phyloP scores from a whole-genome alignment of 1,140 invertebrate genomes.

The Drosophila asahinai region DNA sequence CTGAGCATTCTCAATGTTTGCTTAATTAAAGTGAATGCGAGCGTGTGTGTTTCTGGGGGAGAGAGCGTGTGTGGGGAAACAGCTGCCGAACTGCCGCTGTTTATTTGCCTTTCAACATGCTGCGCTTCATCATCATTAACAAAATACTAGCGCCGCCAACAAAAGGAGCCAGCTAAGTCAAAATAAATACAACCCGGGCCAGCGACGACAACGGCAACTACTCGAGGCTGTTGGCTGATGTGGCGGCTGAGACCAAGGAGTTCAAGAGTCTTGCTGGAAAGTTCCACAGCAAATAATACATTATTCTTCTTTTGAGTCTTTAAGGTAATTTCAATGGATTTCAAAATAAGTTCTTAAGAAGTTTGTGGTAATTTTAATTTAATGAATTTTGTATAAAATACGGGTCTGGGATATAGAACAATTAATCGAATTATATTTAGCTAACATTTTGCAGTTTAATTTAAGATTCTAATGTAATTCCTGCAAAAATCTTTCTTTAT shows the following conservation, averaged over 20 bases:
- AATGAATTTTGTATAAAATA: too few relatives aligned
- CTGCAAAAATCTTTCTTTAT: background rate
- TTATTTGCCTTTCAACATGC: constrained; percentile 79
- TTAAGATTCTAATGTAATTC: background rate
- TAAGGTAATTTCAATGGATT: background rate
- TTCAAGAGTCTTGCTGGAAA: constrained; percentile 25
- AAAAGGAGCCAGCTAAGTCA: constrained; percentile 61
- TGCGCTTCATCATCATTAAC: constrained; percentile 82
- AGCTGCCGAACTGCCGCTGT: constrained; percentile 46
- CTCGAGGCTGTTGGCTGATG: constrained; percentile 40
- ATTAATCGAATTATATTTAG: too few relatives aligned
- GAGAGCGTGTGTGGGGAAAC: constrained; percentile 19
- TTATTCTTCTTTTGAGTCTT: background rate
- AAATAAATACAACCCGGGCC: constrained; percentile 67
- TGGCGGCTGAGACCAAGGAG: constrained; percentile 16
- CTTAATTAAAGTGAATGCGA: constrained; percentile 71
- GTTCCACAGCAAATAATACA: constrained; percentile 7
- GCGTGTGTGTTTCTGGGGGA: constrained; percentile 5
- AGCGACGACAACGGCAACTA: constrained; percentile 28
- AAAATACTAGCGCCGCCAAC: constrained; percentile 58
- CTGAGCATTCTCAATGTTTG: constrained; percentile 69
- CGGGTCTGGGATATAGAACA: too few relatives aligned
- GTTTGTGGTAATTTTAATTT: too few relatives aligned
- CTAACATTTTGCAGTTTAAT: too few relatives aligned
- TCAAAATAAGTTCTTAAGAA: background rate